These are phyloP conservation scores for Meandrina meandrites DNA, from an alignment of 92 coral and sea anemone species.

Conservation along the genomic window DNA sequence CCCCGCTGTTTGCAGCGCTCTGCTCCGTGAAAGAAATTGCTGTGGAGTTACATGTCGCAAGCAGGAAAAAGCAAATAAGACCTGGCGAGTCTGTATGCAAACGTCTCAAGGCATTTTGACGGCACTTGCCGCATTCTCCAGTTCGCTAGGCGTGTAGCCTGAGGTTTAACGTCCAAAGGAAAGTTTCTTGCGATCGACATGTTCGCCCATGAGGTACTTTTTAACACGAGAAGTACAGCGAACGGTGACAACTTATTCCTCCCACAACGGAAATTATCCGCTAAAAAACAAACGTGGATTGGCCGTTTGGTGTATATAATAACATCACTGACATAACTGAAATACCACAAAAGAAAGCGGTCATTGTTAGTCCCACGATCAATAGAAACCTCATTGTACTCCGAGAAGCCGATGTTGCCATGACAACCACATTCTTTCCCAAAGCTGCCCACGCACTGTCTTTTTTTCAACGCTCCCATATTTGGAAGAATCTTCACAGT, in stretches of 20 bases:
- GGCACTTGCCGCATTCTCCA: background rate
- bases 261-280: slow-evolving; percentile 70
- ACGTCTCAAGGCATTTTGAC: background rate
- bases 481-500: slow-evolving; percentile 33
- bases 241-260: slow-evolving; percentile 60
- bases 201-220: slow-evolving; percentile 8
- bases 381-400: slow-evolving; percentile 44
- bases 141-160: background rate
- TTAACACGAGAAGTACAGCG: slow-evolving; percentile 34
- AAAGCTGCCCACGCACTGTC: slow-evolving; percentile 37
- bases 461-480: slow-evolving; percentile 30
- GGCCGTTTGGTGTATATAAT: slow-evolving; percentile 64
- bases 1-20: background rate
- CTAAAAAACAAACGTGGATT: slow-evolving; percentile 54
- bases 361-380: slow-evolving; percentile 62
- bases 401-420: slow-evolving; percentile 22
- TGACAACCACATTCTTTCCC: slow-evolving; percentile 40
- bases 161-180: background rate
- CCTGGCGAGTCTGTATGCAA: background rate
- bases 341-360: slow-evolving; percentile 71
- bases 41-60: slow-evolving; percentile 17
- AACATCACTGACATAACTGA: slow-evolving; percentile 71
- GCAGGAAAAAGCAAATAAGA: slow-evolving; percentile 19
- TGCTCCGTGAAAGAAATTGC: background rate
- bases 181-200: background rate